Evolutionary conservation across 2,797 vertebrate genomes (phyloP), one percentile per base, ranked within the genome.

Genomic region (Gymnothorax reevesii): DNA sequence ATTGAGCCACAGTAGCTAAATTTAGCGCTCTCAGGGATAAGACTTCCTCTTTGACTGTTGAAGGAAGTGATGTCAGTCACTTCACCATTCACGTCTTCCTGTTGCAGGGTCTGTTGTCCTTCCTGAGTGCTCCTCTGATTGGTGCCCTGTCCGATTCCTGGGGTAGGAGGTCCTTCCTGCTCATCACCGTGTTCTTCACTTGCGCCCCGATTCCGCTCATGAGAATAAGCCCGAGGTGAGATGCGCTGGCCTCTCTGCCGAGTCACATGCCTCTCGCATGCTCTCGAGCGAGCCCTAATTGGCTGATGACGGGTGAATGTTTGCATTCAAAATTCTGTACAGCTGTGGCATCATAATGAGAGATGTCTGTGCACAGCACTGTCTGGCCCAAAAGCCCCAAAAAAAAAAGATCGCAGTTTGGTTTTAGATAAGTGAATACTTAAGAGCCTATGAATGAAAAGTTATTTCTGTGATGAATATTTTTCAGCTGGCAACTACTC

Each of bases 141-240:
- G 97, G 97, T 52, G 97, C 96, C 85, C 92, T 97, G 6, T 97
- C 97, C 73, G 97, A 97, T 62, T 96, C 96, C 25, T 97, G 95
- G 94, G 97, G 97, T 86, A 95, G 97, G 89, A 96, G 95, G 33
- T 96, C 93, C 59, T 97, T 97, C 88, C 96, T 97, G 84, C 94
- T 97, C 13, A 89, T 95, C 85, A 97, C 97, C 0, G 97, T 97
- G 90, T 97, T 97, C 91, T 97, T 97, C 91, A 97, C 97, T 80
- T 97, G 97, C 90, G 94, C 95, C n/a, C 97, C 97, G 13, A 97
- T 97, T 89, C 97, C 97, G 0, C 93, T 97, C 88, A 96, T 97
- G 97, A 95, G 93, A 90, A 94, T 97, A 92, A 97, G 94, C 89
- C 95, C 97, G 0, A 97, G 97, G 97, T 97, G 93, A 95, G 96